phyloP scores from a whole-genome alignment of 2,888 invertebrate species.

The Yponomeuta sedellus region DNA sequence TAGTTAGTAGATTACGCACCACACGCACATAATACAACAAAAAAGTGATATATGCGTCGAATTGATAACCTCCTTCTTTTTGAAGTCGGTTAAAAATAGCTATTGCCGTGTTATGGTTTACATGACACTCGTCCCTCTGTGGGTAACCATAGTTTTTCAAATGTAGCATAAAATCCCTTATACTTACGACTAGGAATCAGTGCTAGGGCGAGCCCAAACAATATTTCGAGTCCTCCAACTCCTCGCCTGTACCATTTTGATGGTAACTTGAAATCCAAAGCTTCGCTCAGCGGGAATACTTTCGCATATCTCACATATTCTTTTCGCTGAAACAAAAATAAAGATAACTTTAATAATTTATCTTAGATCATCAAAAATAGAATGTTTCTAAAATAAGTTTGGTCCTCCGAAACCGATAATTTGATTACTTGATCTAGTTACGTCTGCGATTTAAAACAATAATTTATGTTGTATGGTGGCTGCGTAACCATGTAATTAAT shows the following conservation, averaged over 20 bases:
- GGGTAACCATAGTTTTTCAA: too few species aligned
- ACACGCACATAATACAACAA: too few species aligned
- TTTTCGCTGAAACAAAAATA: slow-evolving; percentile 83
- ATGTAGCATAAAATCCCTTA: neutral
- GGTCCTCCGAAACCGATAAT: neutral
- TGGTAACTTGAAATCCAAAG: slow-evolving; percentile 90
- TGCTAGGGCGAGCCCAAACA: slow-evolving; percentile 89
- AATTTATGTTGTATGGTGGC: too few species aligned
- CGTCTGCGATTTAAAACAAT: too few species aligned
- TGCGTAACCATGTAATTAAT: neutral
- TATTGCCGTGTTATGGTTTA: too few species aligned
- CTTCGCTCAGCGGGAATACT: slow-evolving; percentile 90
- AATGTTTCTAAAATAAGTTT: neutral
- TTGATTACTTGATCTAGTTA: too few species aligned
- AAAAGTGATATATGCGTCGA: too few species aligned
- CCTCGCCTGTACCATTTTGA: slow-evolving; percentile 94
- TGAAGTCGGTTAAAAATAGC: too few species aligned
- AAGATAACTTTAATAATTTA: neutral
- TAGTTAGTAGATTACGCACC: too few species aligned
- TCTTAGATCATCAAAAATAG: neutral
- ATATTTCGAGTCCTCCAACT: slow-evolving; percentile 89
- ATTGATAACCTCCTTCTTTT: too few species aligned
- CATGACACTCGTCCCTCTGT: too few species aligned
- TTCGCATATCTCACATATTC: slow-evolving; percentile 98
- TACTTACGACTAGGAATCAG: slow-evolving; percentile 89